Evolutionary conservation across 1,140 invertebrate genomes (phyloP), one percentile per base, ranked within the genome.

Genomic region (Papilio polytes): DNA sequence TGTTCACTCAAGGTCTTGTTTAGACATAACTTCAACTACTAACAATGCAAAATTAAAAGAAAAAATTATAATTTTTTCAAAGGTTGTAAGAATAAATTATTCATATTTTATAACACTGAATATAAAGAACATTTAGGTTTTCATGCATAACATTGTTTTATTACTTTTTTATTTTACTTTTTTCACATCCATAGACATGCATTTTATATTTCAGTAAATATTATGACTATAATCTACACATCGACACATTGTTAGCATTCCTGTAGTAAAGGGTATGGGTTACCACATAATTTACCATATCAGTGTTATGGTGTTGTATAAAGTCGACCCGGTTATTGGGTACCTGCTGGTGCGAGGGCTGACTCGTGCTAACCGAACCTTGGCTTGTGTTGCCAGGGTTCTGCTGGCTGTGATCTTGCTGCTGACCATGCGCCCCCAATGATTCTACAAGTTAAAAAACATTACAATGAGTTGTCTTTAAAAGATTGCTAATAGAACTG

Each of bases 221-320:
- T 31, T 26, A 76, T 53, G 13, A 53, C 83, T 88, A 89, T 83
- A n/a, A 18, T 85, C 88, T 91, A 90, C 83, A 84, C 85, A 90
- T 87, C 86, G 80, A 87, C 53, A 81, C 85, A 84, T 80, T 70
- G 82, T 83, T 86, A 86, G 82, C 91, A 93, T 91, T 92, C 90
- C 86, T 73, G 88, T 88, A 92, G 81, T 89, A 93, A 87, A 84
- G 63, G 80, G 86, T 87, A 82, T 89, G 87, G 81, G 86, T 91
- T 91, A 90, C 85, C 89, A 89, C 84, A 77, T 90, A 84, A 93
- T 94, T 95, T 94, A 95, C 94, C 94, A 94, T 94, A 91, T 95
- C 92, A 91, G 94, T 90, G 89, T 92, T 94, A 94, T 94, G 92
- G 88, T 94, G 93, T 91, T 94, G 93, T 89, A 92, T 90, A 92